These are phyloP conservation scores for Bugulina stolonifera DNA, from an alignment of 2,888 invertebrate genomes.

Conservation along the genomic window DNA sequence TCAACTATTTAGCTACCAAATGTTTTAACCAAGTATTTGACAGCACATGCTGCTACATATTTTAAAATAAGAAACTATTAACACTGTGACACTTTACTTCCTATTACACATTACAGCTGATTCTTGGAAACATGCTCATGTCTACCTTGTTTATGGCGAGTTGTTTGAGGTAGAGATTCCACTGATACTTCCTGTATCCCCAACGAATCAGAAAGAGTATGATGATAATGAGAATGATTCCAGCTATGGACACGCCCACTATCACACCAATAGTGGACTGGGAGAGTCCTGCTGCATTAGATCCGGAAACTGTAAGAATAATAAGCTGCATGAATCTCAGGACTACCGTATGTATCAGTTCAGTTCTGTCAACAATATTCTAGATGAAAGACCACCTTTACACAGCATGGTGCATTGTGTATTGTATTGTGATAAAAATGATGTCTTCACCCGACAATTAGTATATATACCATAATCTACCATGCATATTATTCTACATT, in stretches of 20 bases:
- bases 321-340: too few species aligned
- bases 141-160: not conserved
- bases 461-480: too few species aligned
- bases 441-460: too few species aligned
- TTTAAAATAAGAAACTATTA: not conserved
- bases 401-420: too few species aligned
- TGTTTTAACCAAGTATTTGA: too few species aligned
- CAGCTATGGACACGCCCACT: not conserved
- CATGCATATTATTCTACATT: too few species aligned
- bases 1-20: too few species aligned
- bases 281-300: not conserved
- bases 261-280: not conserved
- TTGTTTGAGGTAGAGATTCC: not conserved
- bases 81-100: not conserved
- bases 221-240: not conserved
- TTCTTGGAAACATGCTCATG: too few species aligned
- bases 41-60: not conserved
- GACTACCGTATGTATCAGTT: too few species aligned
- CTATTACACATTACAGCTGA: not conserved
- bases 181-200: slow-evolving; percentile 18
- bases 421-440: too few species aligned
- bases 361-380: too few species aligned
- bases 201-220: not conserved
- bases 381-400: too few species aligned
- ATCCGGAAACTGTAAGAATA: not conserved